A percentile compares a stretch with the other conserved stretches of the same genome.
Evolutionary conservation across 2,888 invertebrate genomes (phyloP).

Genomic region (Marronus borbonicus): DNA sequence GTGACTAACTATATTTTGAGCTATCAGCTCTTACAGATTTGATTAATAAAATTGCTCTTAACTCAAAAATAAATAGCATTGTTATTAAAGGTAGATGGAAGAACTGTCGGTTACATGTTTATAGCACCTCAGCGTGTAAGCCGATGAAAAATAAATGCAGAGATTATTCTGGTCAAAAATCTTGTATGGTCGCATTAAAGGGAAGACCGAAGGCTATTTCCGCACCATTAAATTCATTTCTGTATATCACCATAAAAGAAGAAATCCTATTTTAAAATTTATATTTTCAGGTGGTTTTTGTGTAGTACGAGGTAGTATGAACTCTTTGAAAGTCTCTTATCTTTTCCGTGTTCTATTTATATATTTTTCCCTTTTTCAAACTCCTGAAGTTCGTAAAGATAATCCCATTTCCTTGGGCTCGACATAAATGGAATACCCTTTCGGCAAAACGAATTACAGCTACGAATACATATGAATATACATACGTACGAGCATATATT

Average conservation of each 20-base stretch:
- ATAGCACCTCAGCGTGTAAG: background rate
- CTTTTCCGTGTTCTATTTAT: constrained; percentile 32
- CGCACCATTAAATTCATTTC: constrained; percentile 1
- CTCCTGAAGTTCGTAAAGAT: constrained; percentile 30
- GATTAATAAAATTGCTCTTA: no score
- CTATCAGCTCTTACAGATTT: no score
- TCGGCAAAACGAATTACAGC: constrained; percentile 35
- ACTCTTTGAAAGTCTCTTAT: background rate
- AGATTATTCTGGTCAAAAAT: background rate
- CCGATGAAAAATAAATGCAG: background rate
- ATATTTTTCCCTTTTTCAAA: constrained; percentile 27
- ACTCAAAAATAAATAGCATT: no score
- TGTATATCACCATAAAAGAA: background rate
- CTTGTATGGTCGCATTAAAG: background rate
- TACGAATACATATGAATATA: constrained; percentile 13
- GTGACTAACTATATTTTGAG: no score
- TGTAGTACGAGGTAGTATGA: constrained; percentile 15
- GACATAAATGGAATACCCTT: constrained; percentile 39
- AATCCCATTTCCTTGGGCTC: constrained; percentile 40
- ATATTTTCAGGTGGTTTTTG: constrained; percentile 21
- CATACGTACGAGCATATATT: constrained; percentile 3
- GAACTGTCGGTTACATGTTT: background rate
- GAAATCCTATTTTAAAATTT: constrained; percentile 28
- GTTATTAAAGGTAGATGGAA: background rate
- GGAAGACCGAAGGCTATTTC: background rate